A percentile compares a stretch with the other conserved stretches of the same genome.
phyloP scores from a whole-genome alignment of 2,888 invertebrate species.

The Sialis fuliginosa region DNA sequence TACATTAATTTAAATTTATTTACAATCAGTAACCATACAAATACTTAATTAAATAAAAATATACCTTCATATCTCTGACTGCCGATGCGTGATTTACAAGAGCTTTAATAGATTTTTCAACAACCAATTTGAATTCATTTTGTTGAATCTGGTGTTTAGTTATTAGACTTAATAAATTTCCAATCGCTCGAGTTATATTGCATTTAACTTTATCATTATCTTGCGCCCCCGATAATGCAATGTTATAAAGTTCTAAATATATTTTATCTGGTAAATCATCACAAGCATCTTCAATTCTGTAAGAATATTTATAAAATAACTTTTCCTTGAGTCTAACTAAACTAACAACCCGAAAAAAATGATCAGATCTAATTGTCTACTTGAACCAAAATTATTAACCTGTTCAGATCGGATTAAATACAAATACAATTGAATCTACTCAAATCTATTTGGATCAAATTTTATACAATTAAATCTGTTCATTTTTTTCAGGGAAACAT shows the following conservation, averaged over 20 bases:
- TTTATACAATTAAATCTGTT: no score
- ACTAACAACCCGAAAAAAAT: no score
- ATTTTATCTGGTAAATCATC: conserved; percentile 52
- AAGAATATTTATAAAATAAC: conserved; percentile 5
- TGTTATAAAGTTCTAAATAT: conserved; percentile 47
- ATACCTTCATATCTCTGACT: conserved; percentile 61
- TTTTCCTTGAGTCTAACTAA: no score
- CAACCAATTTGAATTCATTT: conserved; percentile 30
- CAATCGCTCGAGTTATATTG: conserved; percentile 66
- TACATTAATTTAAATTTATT: background rate
- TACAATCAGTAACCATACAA: background rate
- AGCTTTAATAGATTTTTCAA: conserved; percentile 41
- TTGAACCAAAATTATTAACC: no score
- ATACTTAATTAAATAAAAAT: background rate
- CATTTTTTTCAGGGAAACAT: no score
- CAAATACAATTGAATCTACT: no score
- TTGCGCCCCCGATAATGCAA: conserved; percentile 41
- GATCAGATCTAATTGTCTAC: no score
- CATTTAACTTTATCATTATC: conserved; percentile 71
- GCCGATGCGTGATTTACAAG: conserved; percentile 50
- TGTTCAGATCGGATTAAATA: no score
- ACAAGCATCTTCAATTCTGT: conserved; percentile 32
- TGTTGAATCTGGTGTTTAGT: conserved; percentile 30
- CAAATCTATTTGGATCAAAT: no score
- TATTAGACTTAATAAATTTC: conserved; percentile 56